Evolutionary conservation across 1,140 invertebrate species (phyloP).

Genomic region (Daktulosphaira vitifoliae): DNA sequence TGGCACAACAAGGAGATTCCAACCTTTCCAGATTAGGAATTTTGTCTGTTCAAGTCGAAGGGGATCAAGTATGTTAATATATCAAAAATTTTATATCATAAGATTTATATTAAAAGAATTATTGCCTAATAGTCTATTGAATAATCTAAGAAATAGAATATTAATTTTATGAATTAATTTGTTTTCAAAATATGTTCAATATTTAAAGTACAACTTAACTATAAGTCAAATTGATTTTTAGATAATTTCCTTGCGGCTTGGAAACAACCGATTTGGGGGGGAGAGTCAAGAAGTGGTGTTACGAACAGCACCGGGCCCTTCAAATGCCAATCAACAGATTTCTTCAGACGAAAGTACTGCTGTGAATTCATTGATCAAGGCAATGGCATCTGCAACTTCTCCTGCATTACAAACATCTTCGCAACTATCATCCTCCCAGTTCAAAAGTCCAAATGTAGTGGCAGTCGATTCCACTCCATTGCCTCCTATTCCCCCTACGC

Average conservation of each 20-base stretch:
- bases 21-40: slow-evolving; percentile 84
- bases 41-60: slow-evolving; percentile 90
- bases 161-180: not conserved
- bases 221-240: slow-evolving; percentile 37
- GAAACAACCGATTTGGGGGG: slow-evolving; percentile 56
- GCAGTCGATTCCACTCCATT: slow-evolving; percentile 52
- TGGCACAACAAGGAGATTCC: slow-evolving; percentile 80
- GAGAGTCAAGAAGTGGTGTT: slow-evolving; percentile 68
- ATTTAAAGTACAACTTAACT: no score
- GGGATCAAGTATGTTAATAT: slow-evolving; percentile 67
- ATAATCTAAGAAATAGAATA: no score
- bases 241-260: slow-evolving; percentile 79
- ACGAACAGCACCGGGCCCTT: slow-evolving; percentile 47
- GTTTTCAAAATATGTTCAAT: no score
- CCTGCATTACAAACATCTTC: slow-evolving; percentile 44
- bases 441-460: slow-evolving; percentile 74
- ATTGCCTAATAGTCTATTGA: no score
- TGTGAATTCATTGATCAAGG: slow-evolving; percentile 45
- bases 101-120: not conserved
- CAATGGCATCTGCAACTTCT: slow-evolving; percentile 36
- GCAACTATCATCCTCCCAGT: slow-evolving; percentile 45
- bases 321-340: slow-evolving; percentile 40
- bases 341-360: slow-evolving; percentile 34
- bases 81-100: not conserved
- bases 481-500: slow-evolving; percentile 28